phyloP scores from a whole-genome alignment of 2,113 vertebrate genomes.

The Saiga tatarica region DNA sequence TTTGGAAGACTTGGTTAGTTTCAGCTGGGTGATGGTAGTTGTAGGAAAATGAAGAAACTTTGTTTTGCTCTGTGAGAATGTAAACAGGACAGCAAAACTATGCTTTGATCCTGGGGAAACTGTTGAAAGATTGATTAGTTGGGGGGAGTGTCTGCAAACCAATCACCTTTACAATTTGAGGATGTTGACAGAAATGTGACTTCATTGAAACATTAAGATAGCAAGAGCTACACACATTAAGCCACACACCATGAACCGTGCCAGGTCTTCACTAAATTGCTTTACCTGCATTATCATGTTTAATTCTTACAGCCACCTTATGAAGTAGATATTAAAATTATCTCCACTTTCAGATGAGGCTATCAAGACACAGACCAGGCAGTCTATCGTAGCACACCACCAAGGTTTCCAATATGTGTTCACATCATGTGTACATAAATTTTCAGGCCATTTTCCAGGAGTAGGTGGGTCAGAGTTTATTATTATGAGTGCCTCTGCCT shows the following conservation, averaged over 20 bases:
- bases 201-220: neutral
- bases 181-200: neutral
- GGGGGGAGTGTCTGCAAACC: neutral
- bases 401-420: neutral
- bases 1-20: neutral
- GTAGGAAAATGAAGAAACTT: neutral
- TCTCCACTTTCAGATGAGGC: neutral
- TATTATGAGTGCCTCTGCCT: neutral
- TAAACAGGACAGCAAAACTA: neutral
- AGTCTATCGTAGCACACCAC: neutral
- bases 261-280: neutral
- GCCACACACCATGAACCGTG: neutral
- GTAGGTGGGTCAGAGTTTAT: neutral
- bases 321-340: neutral
- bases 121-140: neutral
- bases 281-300: neutral
- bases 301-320: neutral
- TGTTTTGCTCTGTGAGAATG: neutral
- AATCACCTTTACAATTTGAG: neutral
- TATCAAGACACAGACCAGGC: neutral
- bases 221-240: neutral
- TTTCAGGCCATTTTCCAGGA: neutral
- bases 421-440: neutral
- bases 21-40: neutral
- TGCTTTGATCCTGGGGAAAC: neutral